These are phyloP conservation scores for Craterocephalus amniculus DNA, from an alignment of 2,797 vertebrate species.

Conservation along the genomic window DNA sequence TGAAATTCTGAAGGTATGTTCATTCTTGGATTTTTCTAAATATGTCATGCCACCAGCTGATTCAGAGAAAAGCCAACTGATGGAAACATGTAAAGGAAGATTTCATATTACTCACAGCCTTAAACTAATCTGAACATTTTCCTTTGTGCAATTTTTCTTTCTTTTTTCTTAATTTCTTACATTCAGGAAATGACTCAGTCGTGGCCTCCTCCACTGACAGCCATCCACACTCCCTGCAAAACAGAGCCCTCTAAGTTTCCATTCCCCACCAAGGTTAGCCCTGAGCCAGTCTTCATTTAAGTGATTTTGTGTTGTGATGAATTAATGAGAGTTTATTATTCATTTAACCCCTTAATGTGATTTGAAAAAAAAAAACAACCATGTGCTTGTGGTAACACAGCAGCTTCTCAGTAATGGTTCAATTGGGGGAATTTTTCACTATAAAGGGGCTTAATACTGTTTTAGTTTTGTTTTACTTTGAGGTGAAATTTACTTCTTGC, in stretches of 20 bases:
- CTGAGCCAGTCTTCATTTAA: conserved; percentile 19
- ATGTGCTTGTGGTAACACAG: not conserved
- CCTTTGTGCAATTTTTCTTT: not conserved
- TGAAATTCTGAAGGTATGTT: conserved; percentile 96
- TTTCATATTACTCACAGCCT: conserved; percentile 27
- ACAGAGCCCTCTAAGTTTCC: conserved; percentile 99
- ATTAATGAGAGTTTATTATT: not conserved
- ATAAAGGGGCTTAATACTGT: not conserved
- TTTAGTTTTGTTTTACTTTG: not conserved
- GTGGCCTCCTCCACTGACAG: conserved; percentile 97
- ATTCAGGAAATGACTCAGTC: conserved; percentile 98
- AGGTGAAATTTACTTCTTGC: not conserved
- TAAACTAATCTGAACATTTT: conserved; percentile 37
- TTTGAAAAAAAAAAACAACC: not conserved
- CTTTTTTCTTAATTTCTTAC: conserved; percentile 12
- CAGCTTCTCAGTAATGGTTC: not conserved
- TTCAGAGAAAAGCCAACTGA: not conserved
- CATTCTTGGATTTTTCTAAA: not conserved
- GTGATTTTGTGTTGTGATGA: conserved; percentile 10
- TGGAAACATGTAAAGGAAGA: conserved; percentile 3
- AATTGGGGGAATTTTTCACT: not conserved
- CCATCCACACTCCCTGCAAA: conserved; percentile 99
- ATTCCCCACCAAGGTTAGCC: conserved; percentile 96
- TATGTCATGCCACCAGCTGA: not conserved
- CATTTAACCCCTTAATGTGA: not conserved